These are phyloP conservation scores for Meteorus colon DNA, from an alignment of 2,888 invertebrate genomes.

Conservation along the genomic window DNA sequence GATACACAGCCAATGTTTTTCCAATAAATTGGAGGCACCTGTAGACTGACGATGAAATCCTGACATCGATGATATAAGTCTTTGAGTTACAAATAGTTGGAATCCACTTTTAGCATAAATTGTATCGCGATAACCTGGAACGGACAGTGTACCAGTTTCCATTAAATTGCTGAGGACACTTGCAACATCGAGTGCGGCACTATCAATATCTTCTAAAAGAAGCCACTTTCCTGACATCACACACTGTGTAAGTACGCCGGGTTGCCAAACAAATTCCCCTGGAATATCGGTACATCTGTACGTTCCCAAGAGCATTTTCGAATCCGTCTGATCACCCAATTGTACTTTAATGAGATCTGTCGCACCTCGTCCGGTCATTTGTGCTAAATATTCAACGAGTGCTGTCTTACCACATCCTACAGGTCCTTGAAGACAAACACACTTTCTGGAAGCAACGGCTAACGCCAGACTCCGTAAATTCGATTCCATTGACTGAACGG, in stretches of 20 bases:
- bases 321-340: constrained; percentile 97
- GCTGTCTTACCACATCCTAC: constrained; percentile 97
- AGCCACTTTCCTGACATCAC: constrained; percentile 92
- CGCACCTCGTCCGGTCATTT: constrained; percentile 80
- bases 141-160: constrained; percentile 86
- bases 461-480: constrained; percentile 86
- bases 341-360: constrained; percentile 87
- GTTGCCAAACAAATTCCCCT: constrained; percentile 97
- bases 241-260: constrained; percentile 93
- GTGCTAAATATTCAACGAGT: constrained; percentile 89
- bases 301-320: constrained; percentile 93
- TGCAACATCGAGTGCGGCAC: constrained; percentile 93
- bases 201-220: constrained; percentile 95
- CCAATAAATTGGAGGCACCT: constrained; percentile 80
- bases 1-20: constrained; percentile 88
- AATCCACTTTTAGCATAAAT: constrained; percentile 89
- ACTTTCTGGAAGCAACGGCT: constrained; percentile 83
- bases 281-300: constrained; percentile 97
- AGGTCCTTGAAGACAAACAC: constrained; percentile 77
- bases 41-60: constrained; percentile 71
- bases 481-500: constrained; percentile 82
- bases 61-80: constrained; percentile 59
- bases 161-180: constrained; percentile 89
- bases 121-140: constrained; percentile 92
- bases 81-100: constrained; percentile 93